Conservation (phyloP, 2,888 invertebrate genomes). For the Osedax frankpressi region DNA sequence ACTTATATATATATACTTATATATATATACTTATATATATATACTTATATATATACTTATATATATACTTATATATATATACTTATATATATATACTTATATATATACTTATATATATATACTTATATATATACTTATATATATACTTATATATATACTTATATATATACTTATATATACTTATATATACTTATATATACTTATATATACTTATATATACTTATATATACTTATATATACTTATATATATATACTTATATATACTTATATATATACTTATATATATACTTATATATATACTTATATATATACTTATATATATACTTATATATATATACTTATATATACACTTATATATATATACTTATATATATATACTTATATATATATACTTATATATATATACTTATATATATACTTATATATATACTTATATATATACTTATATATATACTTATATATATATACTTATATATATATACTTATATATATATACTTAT, state of each 20-base stretch:
- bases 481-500: neutral
- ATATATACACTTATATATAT: constrained; percentile 8
- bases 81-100: constrained; percentile 8
- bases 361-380: constrained; percentile 6
- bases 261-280: neutral
- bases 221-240: constrained; percentile 8
- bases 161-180: constrained; percentile 9
- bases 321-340: constrained; percentile 5
- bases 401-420: constrained; percentile 7
- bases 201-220: constrained; percentile 6
- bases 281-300: neutral
- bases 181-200: constrained; percentile 11
- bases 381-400: constrained; percentile 8
- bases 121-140: constrained; percentile 10
- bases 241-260: constrained; percentile 11
- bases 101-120: constrained; percentile 12
- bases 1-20: constrained; percentile 11
- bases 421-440: constrained; percentile 8
- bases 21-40: constrained; percentile 11
- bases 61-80: constrained; percentile 10
- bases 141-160: constrained; percentile 3
- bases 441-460: constrained; percentile 8
- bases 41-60: constrained; percentile 9
- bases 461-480: constrained; percentile 9
- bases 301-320: constrained; percentile 7